Conservation (phyloP, 1,140 invertebrate genomes). For the Drosophila bocki region DNA sequence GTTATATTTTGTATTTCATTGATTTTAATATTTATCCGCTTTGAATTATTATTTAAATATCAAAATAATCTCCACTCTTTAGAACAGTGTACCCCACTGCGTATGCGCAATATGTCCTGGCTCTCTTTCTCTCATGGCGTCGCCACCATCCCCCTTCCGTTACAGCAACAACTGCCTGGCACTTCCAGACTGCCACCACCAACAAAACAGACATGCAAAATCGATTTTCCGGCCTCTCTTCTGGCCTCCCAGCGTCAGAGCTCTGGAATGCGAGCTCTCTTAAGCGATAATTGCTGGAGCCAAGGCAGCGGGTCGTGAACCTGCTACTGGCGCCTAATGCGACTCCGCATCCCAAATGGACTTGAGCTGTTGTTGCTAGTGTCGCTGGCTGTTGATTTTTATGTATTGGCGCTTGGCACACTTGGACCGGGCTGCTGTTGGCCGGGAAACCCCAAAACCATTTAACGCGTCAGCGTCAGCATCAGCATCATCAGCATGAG, state of each 20-base stretch:
- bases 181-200: constrained; percentile 66
- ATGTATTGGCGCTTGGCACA: constrained; percentile 75
- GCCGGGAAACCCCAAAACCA: constrained; percentile 74
- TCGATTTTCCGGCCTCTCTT: constrained; percentile 68
- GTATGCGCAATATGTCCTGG: constrained; percentile 62
- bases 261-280: constrained; percentile 41
- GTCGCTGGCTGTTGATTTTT: constrained; percentile 71
- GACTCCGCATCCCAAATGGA: constrained; percentile 64
- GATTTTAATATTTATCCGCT: neutral
- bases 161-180: constrained; percentile 53
- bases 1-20: neutral
- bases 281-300: constrained; percentile 59
- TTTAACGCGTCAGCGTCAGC: constrained; percentile 80
- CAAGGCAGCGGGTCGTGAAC: constrained; percentile 75
- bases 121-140: neutral
- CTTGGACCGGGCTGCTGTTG: constrained; percentile 61
- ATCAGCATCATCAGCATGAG: constrained; percentile 15
- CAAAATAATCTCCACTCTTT: neutral
- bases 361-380: constrained; percentile 48
- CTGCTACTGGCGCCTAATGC: constrained; percentile 67
- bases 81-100: constrained; percentile 59
- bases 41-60: neutral
- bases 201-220: constrained; percentile 57
- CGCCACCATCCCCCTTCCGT: constrained; percentile 19
- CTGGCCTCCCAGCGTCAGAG: constrained; percentile 7